A percentile compares a stretch with the other conserved stretches of the same genome.
Evolutionary conservation across 2,113 vertebrate species (phyloP).

Genomic region (Mobula hypostoma): DNA sequence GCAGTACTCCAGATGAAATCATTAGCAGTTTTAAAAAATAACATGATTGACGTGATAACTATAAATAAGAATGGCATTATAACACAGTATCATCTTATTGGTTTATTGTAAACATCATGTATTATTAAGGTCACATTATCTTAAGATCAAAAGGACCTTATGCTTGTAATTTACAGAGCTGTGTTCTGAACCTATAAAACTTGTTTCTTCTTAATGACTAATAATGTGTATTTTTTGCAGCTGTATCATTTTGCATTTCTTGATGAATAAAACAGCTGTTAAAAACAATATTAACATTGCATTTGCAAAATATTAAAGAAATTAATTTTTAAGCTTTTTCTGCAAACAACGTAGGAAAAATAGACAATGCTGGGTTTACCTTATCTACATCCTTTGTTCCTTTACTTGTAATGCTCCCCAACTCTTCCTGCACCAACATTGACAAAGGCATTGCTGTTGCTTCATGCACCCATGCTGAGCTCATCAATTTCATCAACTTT

Average conservation of each 20-base stretch:
- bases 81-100: background rate
- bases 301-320: background rate
- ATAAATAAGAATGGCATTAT: background rate
- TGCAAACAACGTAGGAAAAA: background rate
- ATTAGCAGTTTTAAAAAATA: background rate
- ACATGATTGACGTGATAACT: background rate
- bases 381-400: too few relatives aligned
- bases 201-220: background rate
- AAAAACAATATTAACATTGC: background rate
- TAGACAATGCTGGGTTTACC: background rate
- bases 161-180: background rate
- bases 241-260: background rate
- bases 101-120: background rate
- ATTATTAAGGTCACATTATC: background rate
- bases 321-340: background rate
- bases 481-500: too few relatives aligned
- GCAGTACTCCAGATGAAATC: background rate
- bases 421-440: too few relatives aligned
- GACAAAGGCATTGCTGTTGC: too few relatives aligned
- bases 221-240: background rate
- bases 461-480: too few relatives aligned
- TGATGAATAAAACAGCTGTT: background rate
- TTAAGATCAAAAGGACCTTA: background rate
- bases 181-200: background rate
- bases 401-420: too few relatives aligned